Conservation (phyloP, 2,113 vertebrate species). For the Tyto alba region DNA sequence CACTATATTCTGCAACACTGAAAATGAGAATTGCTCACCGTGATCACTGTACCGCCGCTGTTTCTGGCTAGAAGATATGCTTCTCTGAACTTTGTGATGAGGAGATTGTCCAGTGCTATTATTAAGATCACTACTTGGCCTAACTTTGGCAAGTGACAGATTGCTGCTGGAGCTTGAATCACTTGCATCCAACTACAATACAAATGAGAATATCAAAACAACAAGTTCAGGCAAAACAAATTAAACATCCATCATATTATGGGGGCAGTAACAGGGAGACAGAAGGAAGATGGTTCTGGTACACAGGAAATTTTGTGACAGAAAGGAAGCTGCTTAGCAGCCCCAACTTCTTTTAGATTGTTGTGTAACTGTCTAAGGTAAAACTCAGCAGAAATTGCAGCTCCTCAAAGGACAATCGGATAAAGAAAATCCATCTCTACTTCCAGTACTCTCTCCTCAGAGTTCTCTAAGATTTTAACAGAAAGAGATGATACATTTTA, state of each 20-base stretch:
- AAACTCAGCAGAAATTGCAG: not conserved
- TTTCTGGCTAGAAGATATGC: conserved; percentile 91
- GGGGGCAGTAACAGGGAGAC: not conserved
- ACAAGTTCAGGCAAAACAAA: conserved; percentile 28
- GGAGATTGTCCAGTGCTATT: conserved; percentile 90
- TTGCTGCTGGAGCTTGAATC: conserved; percentile 97
- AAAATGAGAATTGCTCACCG: conserved; percentile 73
- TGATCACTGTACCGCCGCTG: conserved; percentile 96
- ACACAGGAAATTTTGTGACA: not conserved
- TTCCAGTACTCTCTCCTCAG: not conserved
- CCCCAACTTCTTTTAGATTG: not conserved
- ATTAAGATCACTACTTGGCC: conserved; percentile 92
- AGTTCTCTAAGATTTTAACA: not conserved
- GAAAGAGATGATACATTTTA: not conserved
- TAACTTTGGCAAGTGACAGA: conserved; percentile 89
- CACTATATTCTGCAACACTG: not conserved
- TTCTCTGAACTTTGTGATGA: conserved; percentile 94
- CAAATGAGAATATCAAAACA: conserved; percentile 47
- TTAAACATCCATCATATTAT: not conserved
- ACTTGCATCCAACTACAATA: conserved; percentile 84
- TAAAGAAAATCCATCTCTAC: not conserved
- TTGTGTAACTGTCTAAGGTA: not conserved
- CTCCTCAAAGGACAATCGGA: not conserved
- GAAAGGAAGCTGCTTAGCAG: not conserved
- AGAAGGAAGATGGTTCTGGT: not conserved